These are phyloP conservation scores for Drosophila prolongata DNA, from an alignment of 2,888 invertebrate genomes.

Conservation along the genomic window DNA sequence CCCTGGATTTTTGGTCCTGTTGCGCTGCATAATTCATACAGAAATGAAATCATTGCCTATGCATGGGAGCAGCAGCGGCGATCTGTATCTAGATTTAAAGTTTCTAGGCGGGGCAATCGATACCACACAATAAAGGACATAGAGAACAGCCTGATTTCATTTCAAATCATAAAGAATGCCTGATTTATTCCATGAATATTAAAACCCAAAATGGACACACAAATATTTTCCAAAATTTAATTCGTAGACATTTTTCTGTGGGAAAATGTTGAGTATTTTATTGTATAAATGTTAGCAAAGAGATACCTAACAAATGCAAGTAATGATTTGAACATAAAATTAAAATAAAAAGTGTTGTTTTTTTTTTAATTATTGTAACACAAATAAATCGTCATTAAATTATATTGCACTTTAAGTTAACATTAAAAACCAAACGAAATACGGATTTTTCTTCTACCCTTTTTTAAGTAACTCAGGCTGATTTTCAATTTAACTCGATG, in stretches of 20 bases:
- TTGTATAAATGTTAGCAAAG: too few relatives aligned
- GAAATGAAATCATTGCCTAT: conserved; percentile 25
- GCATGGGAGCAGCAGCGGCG: background rate
- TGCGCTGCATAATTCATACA: conserved; percentile 37
- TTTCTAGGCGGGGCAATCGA: conserved; percentile 7
- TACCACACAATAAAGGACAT: background rate
- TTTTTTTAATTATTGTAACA: too few relatives aligned
- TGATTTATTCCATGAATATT: conserved; percentile 14
- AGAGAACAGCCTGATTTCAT: too few relatives aligned
- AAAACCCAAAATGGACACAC: background rate
- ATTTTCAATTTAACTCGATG: background rate
- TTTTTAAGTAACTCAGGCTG: background rate
- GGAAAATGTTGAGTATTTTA: background rate
- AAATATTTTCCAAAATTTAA: background rate
- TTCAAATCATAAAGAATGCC: conserved; percentile 12
- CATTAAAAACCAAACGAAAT: too few relatives aligned
- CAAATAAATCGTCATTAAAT: too few relatives aligned
- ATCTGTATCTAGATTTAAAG: background rate
- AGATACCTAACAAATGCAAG: too few relatives aligned
- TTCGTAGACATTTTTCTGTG: background rate
- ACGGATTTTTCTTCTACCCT: background rate
- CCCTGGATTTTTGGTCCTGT: conserved; percentile 5
- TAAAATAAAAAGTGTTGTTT: too few relatives aligned
- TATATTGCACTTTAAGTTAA: too few relatives aligned
- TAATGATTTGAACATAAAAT: too few relatives aligned